A percentile compares a stretch with the other conserved stretches of the same genome.
Conservation (phyloP, 2,797 vertebrate genomes). For the Caiman crocodilus region DNA sequence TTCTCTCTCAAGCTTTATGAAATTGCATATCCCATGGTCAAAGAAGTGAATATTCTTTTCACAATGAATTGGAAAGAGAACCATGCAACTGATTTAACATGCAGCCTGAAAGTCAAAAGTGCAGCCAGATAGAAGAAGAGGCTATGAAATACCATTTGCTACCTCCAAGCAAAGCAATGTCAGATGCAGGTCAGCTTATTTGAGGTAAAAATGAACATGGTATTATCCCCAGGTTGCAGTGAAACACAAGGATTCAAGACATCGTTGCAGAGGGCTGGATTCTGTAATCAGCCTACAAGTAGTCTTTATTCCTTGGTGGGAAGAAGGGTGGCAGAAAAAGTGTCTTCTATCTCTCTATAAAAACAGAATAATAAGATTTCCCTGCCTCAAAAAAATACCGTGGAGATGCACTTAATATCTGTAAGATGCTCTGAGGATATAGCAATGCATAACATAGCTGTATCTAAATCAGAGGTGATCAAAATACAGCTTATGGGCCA, state of each 20-base stretch:
- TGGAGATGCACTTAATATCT: not conserved
- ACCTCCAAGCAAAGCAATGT: not conserved
- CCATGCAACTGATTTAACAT: slow-evolving; percentile 28
- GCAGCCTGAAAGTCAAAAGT: not conserved
- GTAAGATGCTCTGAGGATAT: not conserved
- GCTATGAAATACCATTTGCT: not conserved
- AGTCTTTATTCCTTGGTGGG: accelerated
- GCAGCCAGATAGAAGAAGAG: slow-evolving; percentile 7
- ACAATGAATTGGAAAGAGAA: not conserved
- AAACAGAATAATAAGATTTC: not conserved
- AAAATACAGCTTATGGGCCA: too few species aligned
- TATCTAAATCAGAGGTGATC: not conserved
- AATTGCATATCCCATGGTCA: not conserved
- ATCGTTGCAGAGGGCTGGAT: not conserved
- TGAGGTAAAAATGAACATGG: not conserved
- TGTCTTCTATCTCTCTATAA: not conserved
- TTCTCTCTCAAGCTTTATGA: slow-evolving; percentile 6
- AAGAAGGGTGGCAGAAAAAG: not conserved
- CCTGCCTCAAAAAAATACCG: not conserved
- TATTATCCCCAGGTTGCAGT: not conserved
- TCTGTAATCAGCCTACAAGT: accelerated
- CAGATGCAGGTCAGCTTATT: not conserved
- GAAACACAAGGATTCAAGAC: not conserved
- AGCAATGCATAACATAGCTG: not conserved
- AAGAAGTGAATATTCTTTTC: slow-evolving; percentile 4